Evolutionary conservation across 2,888 invertebrate genomes (phyloP).

Genomic region (Nephrotoma appendiculata): DNA sequence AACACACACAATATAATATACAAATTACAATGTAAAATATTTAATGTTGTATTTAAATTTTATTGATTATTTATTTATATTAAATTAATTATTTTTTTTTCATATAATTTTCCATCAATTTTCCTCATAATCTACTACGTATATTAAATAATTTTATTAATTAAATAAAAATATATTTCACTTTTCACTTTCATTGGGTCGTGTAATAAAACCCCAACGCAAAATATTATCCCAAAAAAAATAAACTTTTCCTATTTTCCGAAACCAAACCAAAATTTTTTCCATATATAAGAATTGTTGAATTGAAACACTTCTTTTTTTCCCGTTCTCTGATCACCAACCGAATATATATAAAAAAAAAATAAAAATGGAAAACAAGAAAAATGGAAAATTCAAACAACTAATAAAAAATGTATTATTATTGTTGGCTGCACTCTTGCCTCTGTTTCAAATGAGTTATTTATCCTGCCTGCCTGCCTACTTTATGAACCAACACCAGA

Average conservation of each 20-base stretch:
- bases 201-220: not conserved
- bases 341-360: not conserved
- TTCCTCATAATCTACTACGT: not conserved
- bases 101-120: not conserved
- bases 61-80: not conserved
- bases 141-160: not conserved
- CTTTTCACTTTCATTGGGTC: not conserved
- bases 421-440: constrained; percentile 1
- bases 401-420: not conserved
- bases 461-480: constrained; percentile 1
- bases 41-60: not conserved
- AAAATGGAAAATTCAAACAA: not conserved
- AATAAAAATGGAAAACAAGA: not conserved
- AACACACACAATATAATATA: not conserved
- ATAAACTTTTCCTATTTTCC: not conserved
- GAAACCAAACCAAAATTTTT: not conserved
- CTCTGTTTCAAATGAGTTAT: constrained; percentile 2
- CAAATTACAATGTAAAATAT: not conserved
- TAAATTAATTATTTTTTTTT: not conserved
- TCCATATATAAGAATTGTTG: not conserved
- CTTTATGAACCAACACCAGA: not conserved
- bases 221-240: not conserved
- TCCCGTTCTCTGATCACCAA: not conserved
- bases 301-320: not conserved
- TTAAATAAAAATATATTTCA: not conserved